Evolutionary conservation across 2,797 vertebrate genomes (phyloP).

Genomic region (Neomorphus geoffroyi): DNA sequence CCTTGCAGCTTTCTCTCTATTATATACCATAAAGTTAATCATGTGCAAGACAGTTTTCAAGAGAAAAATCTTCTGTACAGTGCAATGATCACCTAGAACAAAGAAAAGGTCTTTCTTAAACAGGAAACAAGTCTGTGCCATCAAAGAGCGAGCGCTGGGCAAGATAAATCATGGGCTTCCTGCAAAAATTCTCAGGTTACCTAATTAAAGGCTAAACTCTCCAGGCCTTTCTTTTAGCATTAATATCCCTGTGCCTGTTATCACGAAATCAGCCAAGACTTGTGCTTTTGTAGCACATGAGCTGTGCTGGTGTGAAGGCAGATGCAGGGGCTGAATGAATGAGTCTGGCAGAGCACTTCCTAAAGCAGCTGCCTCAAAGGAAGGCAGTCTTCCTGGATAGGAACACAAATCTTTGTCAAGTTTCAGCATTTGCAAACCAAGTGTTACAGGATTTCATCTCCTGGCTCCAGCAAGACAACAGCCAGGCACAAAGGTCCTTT

Average conservation of each 20-base stretch:
- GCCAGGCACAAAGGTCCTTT: not conserved
- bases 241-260: not conserved
- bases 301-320: not conserved
- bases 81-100: slow-evolving; percentile 68
- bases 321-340: not conserved
- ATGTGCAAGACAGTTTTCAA: slow-evolving; percentile 67
- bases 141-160: slow-evolving; percentile 18
- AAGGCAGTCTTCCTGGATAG: not conserved
- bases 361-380: not conserved
- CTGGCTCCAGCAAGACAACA: not conserved
- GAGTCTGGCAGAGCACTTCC: not conserved
- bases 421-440: slow-evolving; percentile 9
- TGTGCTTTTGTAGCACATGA: not conserved
- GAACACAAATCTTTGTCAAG: slow-evolving; percentile 5
- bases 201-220: not conserved
- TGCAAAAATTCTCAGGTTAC: slow-evolving; percentile 18
- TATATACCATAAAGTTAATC: slow-evolving; percentile 69
- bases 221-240: not conserved
- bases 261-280: not conserved
- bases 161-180: slow-evolving; percentile 30
- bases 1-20: slow-evolving; percentile 69
- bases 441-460: not conserved
- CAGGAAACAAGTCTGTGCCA: slow-evolving; percentile 29
- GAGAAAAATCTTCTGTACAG: slow-evolving; percentile 61
- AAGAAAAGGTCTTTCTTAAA: slow-evolving; percentile 68